Base-by-base conservation (phyloP, 2,113 vertebrate species). In the Rhinichthys klamathensis region DNA sequence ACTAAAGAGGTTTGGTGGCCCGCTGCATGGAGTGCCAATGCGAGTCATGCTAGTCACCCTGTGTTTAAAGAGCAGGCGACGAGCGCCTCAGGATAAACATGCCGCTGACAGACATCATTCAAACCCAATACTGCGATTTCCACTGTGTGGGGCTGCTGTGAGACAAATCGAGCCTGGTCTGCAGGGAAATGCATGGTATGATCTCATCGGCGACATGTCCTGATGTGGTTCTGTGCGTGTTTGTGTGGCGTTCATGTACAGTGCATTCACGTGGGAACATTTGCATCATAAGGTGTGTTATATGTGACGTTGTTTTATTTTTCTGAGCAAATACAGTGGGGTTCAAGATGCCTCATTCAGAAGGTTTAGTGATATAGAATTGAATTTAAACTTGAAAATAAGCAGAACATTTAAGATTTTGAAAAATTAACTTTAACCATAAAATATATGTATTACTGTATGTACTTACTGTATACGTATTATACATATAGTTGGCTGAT, bases 1-100 rank as follows among this genome's bases (percentile, higher is more conserved):
- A 46, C 58, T 72, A 82, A 84, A 86, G 85, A 77, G 70, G n/a
- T 78, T 76, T 38, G 60, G 58, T 83, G 73, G 65, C 80, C 74
- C 18, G n/a, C 77, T 83, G 35, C 23, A 73, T 46, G n/a, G 69
- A 56, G 73, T 18, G 41, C 18, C 44, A 61, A 84, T 70, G 58
- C 21, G 32, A 61, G 78, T 84, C 38, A 30, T 25, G 32, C 61
- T 73, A 49, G n/a, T 65, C 51, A 30, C 16, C 46, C 78, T 85
- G 79, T 84, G 81, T 60, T 86, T 83, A 84, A 84, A 61, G 38
- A 82, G 63, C 41, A 54, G 61, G 67, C 30, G 70, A 81, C 23
- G 69, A 84, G 21, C 12, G 67, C 75, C 80, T 65, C 13, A 56
- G 84, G 87, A 80, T 82, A 86, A 56, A 54, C 35, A 23, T 35